A percentile compares a stretch with the other conserved stretches of the same genome.
Evolutionary conservation across 2,888 invertebrate genomes (phyloP).

Genomic region (Acrocera orbiculus): DNA sequence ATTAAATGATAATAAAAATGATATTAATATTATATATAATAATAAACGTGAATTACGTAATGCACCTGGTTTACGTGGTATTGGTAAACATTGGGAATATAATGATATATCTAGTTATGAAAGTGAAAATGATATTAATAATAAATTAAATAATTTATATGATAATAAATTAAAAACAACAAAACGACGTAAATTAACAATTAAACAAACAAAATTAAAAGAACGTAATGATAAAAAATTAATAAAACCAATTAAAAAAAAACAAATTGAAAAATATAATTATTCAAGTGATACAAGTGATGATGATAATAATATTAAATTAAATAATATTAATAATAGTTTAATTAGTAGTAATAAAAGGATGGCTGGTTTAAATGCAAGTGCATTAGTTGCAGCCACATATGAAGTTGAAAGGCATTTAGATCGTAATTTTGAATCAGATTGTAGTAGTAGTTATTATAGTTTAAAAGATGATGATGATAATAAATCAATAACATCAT

Average conservation of each 20-base stretch:
- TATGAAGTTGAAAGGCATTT: slow-evolving; percentile 46
- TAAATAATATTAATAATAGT: slow-evolving; percentile 11
- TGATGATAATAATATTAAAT: slow-evolving; percentile 15
- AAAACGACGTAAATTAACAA: slow-evolving; percentile 7
- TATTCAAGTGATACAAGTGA: slow-evolving; percentile 18
- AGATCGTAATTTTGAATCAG: slow-evolving; percentile 25
- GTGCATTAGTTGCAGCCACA: slow-evolving; percentile 76
- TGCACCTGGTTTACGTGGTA: slow-evolving; percentile 56
- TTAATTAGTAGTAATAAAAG: slow-evolving; percentile 28
- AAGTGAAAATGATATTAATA: slow-evolving; percentile 13
- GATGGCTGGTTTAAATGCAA: slow-evolving; percentile 82
- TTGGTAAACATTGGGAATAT: slow-evolving; percentile 73
- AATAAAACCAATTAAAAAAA: slow-evolving; percentile 16
- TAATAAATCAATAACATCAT: slow-evolving; percentile 6
- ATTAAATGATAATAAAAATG: slow-evolving; percentile 2
- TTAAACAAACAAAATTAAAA: slow-evolving; percentile 15
- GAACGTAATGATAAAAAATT: slow-evolving; percentile 19
- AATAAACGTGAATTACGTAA: slow-evolving; percentile 44
- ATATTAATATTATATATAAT: slow-evolving; percentile 11
- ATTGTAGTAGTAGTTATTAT: slow-evolving; percentile 26
- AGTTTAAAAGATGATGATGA: slow-evolving; percentile 20
- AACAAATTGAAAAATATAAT: slow-evolving; percentile 17
- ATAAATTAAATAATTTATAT: slow-evolving; percentile 5
- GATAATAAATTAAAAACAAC: slow-evolving; percentile 11
- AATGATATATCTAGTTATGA: slow-evolving; percentile 32